A percentile compares a stretch with the other conserved stretches of the same genome.
These are phyloP conservation scores for Oscheius sp. DNA, from an alignment of 1,140 invertebrate genomes.

Conservation along the genomic window DNA sequence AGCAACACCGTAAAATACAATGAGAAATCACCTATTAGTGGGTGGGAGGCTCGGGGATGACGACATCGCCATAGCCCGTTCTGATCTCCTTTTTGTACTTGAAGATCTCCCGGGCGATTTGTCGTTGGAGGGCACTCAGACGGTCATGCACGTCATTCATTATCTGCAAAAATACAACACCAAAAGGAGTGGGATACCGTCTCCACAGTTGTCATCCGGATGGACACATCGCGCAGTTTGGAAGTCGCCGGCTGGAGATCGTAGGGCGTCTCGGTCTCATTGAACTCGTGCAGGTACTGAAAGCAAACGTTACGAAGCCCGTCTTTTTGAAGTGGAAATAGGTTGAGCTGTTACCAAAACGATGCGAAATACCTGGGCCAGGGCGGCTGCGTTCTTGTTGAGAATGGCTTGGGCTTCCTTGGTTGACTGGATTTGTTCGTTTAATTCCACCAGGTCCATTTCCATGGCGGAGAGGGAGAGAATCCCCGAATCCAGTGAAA, in stretches of 20 bases:
- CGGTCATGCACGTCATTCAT: conserved; percentile 14
- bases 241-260: not conserved
- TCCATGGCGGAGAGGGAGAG: not conserved
- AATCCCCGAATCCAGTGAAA: not conserved
- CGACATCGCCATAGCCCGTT: not conserved
- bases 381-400: not conserved
- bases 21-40: not conserved
- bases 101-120: conserved; percentile 23
- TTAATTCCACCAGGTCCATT: not conserved
- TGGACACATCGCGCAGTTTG: conserved; percentile 11
- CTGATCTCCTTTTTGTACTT: conserved; percentile 19
- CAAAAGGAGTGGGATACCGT: not conserved
- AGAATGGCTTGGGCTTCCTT: not conserved
- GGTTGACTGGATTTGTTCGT: conserved; percentile 18
- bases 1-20: not conserved
- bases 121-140: conserved; percentile 12
- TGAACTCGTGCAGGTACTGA: conserved; percentile 26
- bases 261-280: conserved; percentile 3
- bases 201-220: not conserved
- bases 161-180: not conserved
- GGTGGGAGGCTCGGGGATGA: not conserved
- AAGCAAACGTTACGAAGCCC: not conserved
- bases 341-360: too few relatives aligned
- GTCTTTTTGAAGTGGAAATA: not conserved
- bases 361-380: too few relatives aligned